A percentile compares a stretch with the other conserved stretches of the same genome.
Conservation (phyloP, 2,113 vertebrate species). For the Podarcis raffonei region DNA sequence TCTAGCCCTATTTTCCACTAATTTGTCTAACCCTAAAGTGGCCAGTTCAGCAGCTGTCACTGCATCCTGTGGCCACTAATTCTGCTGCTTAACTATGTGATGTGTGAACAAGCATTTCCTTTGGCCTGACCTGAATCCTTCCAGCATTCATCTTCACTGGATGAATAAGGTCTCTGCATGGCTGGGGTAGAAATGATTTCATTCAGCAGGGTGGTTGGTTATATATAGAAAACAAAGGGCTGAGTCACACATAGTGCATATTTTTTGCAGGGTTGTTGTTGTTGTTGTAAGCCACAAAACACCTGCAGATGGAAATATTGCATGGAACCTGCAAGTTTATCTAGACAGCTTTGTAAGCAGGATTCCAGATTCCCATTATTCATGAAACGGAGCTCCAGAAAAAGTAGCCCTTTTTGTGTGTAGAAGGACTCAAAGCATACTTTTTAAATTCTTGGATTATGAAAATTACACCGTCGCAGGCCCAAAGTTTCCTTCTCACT, state of each 20-base stretch:
- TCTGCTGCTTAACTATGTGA: too few relatives aligned
- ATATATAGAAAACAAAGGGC: not conserved
- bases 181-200: not conserved
- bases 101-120: too few relatives aligned
- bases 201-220: not conserved
- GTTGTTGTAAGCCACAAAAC: not conserved
- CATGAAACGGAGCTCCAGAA: not conserved
- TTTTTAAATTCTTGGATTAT: not conserved
- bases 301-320: not conserved
- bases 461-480: not conserved
- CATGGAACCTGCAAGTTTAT: not conserved
- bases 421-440: not conserved
- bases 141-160: too few relatives aligned
- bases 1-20: too few relatives aligned
- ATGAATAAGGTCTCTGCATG: not conserved
- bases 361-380: not conserved
- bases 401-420: not conserved
- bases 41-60: too few relatives aligned
- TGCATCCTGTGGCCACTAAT: too few relatives aligned
- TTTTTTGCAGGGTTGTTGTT: too few relatives aligned
- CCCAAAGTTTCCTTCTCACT: conserved; percentile 6
- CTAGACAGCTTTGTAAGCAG: not conserved
- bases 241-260: not conserved
- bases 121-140: too few relatives aligned
- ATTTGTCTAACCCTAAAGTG: too few relatives aligned